Conservation (phyloP, 2,797 vertebrate genomes). For the Eutrigla gurnardus region DNA sequence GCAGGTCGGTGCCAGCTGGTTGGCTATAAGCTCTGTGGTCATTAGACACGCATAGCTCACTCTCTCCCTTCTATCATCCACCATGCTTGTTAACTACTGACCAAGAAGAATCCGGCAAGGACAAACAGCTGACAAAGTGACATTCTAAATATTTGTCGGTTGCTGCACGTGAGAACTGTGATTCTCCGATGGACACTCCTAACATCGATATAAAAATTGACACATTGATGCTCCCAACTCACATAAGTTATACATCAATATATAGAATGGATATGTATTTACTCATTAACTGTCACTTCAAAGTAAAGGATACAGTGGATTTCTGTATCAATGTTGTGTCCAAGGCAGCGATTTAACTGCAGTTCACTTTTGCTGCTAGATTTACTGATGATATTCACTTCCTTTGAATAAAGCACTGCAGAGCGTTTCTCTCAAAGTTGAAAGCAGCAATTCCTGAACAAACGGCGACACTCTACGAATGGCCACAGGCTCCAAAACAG, state of each 20-base stretch:
- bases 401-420: no score
- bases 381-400: no score
- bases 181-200: neutral
- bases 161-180: neutral
- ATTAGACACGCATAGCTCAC: conserved; percentile 66
- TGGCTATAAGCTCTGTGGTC: conserved; percentile 46
- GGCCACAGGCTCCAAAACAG: no score
- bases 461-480: no score
- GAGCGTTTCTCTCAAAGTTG: no score
- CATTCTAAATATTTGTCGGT: neutral
- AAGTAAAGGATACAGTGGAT: neutral
- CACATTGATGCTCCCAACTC: neutral
- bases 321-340: neutral
- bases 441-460: no score
- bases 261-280: neutral
- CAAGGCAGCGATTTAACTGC: neutral
- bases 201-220: neutral
- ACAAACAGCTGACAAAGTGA: conserved; percentile 46
- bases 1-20: conserved; percentile 53
- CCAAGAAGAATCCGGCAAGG: conserved; percentile 23
- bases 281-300: neutral
- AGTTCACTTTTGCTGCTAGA: no score
- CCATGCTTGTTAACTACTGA: conserved; percentile 46
- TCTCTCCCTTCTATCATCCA: conserved; percentile 54
- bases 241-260: neutral